phyloP scores from a whole-genome alignment of 2,113 vertebrate species.

The Dryoscopus gambensis region DNA sequence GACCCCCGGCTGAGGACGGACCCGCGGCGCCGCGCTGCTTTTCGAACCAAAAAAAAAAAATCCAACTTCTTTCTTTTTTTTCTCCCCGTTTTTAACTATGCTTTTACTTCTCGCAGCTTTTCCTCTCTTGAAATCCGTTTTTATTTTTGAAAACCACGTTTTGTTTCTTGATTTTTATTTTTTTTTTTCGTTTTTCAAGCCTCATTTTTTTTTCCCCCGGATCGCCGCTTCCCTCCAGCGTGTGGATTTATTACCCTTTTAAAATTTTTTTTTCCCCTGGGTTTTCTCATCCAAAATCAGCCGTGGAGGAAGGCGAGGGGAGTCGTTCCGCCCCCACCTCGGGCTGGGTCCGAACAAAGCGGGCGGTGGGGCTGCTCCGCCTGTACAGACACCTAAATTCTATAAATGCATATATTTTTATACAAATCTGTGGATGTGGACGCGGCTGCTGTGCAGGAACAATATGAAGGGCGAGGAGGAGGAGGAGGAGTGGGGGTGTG shows the following conservation, averaged over 20 bases:
- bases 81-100: neutral
- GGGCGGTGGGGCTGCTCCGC: neutral
- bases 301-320: neutral
- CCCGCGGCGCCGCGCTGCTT: neutral
- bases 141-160: neutral
- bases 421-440: neutral
- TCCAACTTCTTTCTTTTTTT: neutral
- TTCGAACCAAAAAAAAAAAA: neutral
- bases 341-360: constrained; percentile 4
- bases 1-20: neutral
- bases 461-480: neutral
- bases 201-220: neutral
- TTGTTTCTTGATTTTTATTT: neutral
- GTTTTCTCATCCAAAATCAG: neutral
- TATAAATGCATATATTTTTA: rapidly evolving
- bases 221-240: neutral
- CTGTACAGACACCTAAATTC: neutral
- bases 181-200: neutral
- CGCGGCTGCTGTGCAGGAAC: neutral
- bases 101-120: neutral
- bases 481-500: neutral
- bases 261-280: neutral
- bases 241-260: neutral
- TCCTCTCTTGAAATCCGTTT: neutral
- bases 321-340: neutral